A percentile compares a stretch with the other conserved stretches of the same genome.
Conservation (phyloP, 2,888 invertebrate species). For the Macaria notata region DNA sequence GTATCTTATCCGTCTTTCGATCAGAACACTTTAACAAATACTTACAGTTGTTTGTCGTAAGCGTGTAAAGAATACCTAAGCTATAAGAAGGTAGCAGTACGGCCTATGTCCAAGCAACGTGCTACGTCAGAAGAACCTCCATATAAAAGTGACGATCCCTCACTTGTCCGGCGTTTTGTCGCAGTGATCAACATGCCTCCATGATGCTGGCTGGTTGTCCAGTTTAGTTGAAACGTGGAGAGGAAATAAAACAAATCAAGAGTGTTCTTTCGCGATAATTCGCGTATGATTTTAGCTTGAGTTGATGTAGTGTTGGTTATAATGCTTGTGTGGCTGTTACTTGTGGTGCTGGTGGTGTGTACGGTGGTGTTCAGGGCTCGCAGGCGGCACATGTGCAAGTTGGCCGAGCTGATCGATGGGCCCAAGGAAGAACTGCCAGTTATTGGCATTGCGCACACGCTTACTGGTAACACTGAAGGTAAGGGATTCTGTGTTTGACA, state of each 20-base stretch:
- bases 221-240: slow-evolving; percentile 16
- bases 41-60: too few relatives aligned
- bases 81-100: neutral
- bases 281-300: neutral
- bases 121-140: slow-evolving; percentile 7
- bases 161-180: slow-evolving; percentile 3
- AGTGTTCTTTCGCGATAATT: slow-evolving; percentile 1
- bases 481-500: slow-evolving; percentile 22
- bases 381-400: slow-evolving; percentile 55
- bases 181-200: slow-evolving; percentile 11
- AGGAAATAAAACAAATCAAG: neutral
- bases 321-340: slow-evolving; percentile 53
- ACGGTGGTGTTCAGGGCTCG: slow-evolving; percentile 46
- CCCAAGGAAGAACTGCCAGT: slow-evolving; percentile 45
- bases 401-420: slow-evolving; percentile 48
- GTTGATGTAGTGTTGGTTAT: slow-evolving; percentile 9
- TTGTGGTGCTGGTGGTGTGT: slow-evolving; percentile 47
- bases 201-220: slow-evolving; percentile 7
- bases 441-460: slow-evolving; percentile 53
- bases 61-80: too few relatives aligned
- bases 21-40: too few relatives aligned
- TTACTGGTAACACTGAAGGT: slow-evolving; percentile 60
- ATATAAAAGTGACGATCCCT: slow-evolving; percentile 14
- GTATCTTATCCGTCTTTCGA: too few relatives aligned
- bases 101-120: slow-evolving; percentile 7